Evolutionary conservation across 2,888 invertebrate genomes (phyloP), one percentile per base, ranked within the genome.

Genomic region (Ichneumoninae sp.): DNA sequence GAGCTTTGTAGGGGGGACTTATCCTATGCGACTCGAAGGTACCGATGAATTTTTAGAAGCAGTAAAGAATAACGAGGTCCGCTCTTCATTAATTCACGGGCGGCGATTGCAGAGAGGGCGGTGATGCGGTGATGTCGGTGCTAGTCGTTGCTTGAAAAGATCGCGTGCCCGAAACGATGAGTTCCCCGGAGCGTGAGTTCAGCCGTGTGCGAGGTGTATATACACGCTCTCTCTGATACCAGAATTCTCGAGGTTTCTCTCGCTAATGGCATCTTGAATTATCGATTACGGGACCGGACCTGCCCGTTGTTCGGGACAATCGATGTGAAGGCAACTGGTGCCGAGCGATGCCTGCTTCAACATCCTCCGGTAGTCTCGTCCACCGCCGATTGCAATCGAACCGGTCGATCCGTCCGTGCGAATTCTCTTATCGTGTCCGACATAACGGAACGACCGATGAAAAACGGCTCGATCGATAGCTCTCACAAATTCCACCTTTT

Each of bases 31-130:
- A 47, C 68, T 69, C 62, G 22, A 13, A 47, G 54, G 52, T 66
- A 66, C 44, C 68, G 78, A 82, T 78, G 78, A 78, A 82, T 74
- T 82, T 74, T 52, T 62, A 82, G 74, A 44, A 74, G 78, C 52
- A 62, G 52, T 69, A 70, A 74, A 70, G 52, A 77, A 82, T 82
- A 71, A 83, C 69, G 84, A 85, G 75, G 85, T 82, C 85, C 85
- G 80, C 86, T 89, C 87, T 91, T 91, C 91, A 90, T 92, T 91
- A 91, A 90, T 90, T 89, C 84, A 87, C 86, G 80, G 77, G 83
- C 83, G 71, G 16, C 60, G 88, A 86, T 88, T 88, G 86, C 82
- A 84, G 87, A 10, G 89, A 89, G 89, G 85, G 86, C 84, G 89
- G 33, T 65, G 90, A 90, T 85, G 86, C 83, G 88, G 76, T 52